Percentiles rank a stretch among this genome's conserved stretches.
Evolutionary conservation across 2,888 invertebrate genomes (phyloP).

Genomic region (Acleris laterana): DNA sequence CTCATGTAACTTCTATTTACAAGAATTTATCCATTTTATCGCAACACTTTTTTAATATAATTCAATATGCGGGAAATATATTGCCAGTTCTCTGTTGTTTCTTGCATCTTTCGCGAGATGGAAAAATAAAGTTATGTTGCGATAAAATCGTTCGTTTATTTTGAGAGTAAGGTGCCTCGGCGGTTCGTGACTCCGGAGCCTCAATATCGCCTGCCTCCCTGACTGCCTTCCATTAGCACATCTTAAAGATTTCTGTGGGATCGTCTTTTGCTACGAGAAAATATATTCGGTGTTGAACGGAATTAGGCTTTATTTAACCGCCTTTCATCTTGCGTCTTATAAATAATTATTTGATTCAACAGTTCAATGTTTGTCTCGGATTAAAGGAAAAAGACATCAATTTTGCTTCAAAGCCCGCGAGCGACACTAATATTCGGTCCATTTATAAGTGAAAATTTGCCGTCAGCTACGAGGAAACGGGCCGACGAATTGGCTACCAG

Average conservation of each 20-base stretch:
- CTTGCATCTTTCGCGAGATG: constrained; percentile 14
- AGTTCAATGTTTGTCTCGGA: constrained; percentile 20
- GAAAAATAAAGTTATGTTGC: constrained; percentile 34
- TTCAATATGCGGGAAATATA: too few relatives aligned
- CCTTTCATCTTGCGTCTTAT: constrained; percentile 49
- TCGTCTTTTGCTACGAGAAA: constrained; percentile 61
- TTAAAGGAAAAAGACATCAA: constrained; percentile 28
- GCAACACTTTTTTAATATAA: too few relatives aligned
- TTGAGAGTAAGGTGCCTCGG: constrained; percentile 41
- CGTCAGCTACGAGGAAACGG: constrained; percentile 73
- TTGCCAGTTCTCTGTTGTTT: constrained; percentile 3
- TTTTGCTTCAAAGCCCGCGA: constrained; percentile 46
- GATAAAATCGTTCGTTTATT: constrained; percentile 47
- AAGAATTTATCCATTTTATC: too few relatives aligned
- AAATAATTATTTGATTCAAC: constrained; percentile 30
- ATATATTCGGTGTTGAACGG: constrained; percentile 58
- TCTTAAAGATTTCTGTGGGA: constrained; percentile 65
- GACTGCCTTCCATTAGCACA: constrained; percentile 58
- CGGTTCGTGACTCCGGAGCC: constrained; percentile 29
- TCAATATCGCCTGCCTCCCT: constrained; percentile 51
- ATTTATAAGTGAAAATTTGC: constrained; percentile 79
- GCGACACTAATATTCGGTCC: constrained; percentile 61
- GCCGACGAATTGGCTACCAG: constrained; percentile 80
- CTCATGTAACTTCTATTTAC: too few relatives aligned
- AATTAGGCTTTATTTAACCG: constrained; percentile 53